Conservation (phyloP, 2,888 invertebrate genomes). For the Arctia plantaginis region DNA sequence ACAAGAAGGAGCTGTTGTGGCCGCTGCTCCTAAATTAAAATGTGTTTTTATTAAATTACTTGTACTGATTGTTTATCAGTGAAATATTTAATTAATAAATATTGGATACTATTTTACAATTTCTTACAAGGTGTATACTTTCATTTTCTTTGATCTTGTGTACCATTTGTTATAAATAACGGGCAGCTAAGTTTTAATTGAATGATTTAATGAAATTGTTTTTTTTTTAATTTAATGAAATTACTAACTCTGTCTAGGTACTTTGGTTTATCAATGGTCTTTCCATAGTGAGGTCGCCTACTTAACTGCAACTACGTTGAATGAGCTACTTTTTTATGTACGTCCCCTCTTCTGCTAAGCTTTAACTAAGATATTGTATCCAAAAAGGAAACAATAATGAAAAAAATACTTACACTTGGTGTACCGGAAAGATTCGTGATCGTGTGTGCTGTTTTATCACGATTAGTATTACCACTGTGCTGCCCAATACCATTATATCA, state of each 20-base stretch:
- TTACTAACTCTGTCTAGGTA: too few species aligned
- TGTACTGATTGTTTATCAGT: neutral
- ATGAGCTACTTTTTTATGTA: neutral
- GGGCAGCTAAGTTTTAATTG: too few species aligned
- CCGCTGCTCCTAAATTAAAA: slow-evolving; percentile 52
- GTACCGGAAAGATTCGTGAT: neutral
- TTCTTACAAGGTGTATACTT: too few species aligned
- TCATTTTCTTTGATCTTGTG: too few species aligned
- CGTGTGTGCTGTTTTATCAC: slow-evolving; percentile 2
- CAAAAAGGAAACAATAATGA: neutral
- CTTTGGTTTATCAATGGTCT: neutral
- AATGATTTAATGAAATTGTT: too few species aligned
- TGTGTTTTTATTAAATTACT: slow-evolving; percentile 11
- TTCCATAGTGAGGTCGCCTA: neutral
- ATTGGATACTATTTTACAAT: neutral
- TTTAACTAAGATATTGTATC: neutral
- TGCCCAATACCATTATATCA: neutral
- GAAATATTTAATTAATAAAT: neutral
- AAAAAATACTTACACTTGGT: slow-evolving; percentile 4
- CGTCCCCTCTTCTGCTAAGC: neutral
- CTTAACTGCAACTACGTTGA: neutral
- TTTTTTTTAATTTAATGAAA: too few species aligned
- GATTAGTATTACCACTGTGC: slow-evolving; percentile 6
- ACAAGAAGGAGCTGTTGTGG: slow-evolving; percentile 57
- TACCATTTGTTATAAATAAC: too few species aligned